Evolutionary conservation across 2,797 vertebrate species (phyloP).

Genomic region (Todus mexicanus): DNA sequence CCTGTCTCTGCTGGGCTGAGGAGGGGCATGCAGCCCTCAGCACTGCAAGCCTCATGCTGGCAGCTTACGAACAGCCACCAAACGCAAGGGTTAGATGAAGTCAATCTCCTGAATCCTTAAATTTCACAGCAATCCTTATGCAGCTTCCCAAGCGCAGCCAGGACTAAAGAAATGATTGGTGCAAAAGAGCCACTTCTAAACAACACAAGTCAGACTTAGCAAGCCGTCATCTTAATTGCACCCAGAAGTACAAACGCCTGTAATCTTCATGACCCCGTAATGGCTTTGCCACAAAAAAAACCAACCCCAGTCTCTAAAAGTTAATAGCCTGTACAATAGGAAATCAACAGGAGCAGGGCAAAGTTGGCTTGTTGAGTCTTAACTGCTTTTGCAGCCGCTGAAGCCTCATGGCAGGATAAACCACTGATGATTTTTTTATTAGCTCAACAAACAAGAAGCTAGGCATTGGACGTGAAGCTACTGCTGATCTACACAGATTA

Average conservation of each 20-base stretch:
- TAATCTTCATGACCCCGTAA: neutral
- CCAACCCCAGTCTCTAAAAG: neutral
- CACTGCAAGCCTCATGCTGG: accelerated
- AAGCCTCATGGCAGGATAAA: slow-evolving; percentile 31
- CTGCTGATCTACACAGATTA: slow-evolving; percentile 2
- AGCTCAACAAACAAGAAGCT: slow-evolving; percentile 23
- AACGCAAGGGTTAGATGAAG: neutral
- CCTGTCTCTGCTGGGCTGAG: neutral
- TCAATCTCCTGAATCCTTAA: neutral
- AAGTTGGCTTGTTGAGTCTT: neutral
- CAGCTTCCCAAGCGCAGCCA: neutral
- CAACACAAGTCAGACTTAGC: neutral
- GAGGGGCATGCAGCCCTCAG: accelerated
- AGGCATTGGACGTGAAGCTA: neutral
- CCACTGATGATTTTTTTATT: slow-evolving; percentile 47
- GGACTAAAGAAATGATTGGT: neutral
- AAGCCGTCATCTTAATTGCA: slow-evolving; percentile 2
- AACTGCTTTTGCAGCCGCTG: slow-evolving; percentile 62
- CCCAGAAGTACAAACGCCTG: slow-evolving; percentile 4
- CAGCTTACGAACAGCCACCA: neutral
- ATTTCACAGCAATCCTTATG: neutral
- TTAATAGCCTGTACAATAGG: slow-evolving; percentile 54
- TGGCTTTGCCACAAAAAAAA: neutral
- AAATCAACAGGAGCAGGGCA: slow-evolving; percentile 43
- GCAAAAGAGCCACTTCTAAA: neutral